Evolutionary conservation across 2,888 invertebrate species (phyloP).

Genomic region (Agrotis exclamationis): DNA sequence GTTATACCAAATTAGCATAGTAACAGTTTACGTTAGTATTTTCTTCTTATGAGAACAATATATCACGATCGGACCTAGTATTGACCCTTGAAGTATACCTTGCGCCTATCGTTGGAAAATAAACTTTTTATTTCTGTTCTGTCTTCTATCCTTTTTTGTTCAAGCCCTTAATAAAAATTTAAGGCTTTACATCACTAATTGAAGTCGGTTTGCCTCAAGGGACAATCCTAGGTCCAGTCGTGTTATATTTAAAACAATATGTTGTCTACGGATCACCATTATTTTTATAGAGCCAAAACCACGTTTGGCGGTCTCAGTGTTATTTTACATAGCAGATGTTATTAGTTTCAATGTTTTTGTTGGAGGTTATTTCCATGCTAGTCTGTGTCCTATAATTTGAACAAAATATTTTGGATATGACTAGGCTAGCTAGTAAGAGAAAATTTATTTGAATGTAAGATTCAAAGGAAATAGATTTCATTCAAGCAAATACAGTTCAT

Average conservation of each 20-base stretch:
- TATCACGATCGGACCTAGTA: neutral
- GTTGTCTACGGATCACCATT: conserved; percentile 16
- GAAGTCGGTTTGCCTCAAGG: neutral
- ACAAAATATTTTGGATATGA: conserved; percentile 38
- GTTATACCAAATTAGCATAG: neutral
- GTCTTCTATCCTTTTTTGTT: too few relatives aligned
- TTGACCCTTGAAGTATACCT: neutral
- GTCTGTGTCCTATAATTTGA: conserved; percentile 37
- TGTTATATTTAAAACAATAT: neutral
- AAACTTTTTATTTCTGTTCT: neutral
- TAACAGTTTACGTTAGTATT: neutral
- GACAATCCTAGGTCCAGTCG: neutral
- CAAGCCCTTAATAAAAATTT: too few relatives aligned
- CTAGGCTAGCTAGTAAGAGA: conserved; percentile 4
- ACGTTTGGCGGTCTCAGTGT: conserved; percentile 22
- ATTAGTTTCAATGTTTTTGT: conserved; percentile 48
- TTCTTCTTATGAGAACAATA: too few relatives aligned
- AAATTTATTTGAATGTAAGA: conserved; percentile 18
- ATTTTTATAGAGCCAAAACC: conserved; percentile 9
- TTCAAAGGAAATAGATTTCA: conserved; percentile 9
- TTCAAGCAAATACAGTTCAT: conserved; percentile 27
- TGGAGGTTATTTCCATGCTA: conserved; percentile 32
- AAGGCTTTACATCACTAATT: too few relatives aligned
- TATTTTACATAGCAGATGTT: conserved; percentile 57
- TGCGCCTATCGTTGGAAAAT: neutral